phyloP scores from a whole-genome alignment of 2,888 invertebrate species.

The Pseudococcus viburni region DNA sequence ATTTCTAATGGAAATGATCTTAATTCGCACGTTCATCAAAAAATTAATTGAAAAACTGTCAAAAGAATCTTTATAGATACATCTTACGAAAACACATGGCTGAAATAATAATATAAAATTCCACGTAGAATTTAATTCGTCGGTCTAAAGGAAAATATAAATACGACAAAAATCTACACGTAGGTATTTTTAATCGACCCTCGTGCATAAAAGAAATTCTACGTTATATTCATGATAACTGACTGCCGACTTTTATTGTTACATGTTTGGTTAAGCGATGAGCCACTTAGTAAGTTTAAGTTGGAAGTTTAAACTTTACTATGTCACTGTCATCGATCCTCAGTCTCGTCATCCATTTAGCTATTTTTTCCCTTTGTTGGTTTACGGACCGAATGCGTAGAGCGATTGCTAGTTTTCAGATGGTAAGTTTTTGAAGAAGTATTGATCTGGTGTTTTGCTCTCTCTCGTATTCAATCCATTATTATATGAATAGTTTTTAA shows the following conservation, averaged over 20 bases:
- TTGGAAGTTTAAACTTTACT: conserved; percentile 55
- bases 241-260: conserved; percentile 12
- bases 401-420: conserved; percentile 16
- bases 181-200: conserved; percentile 29
- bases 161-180: background rate
- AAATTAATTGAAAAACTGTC: too few species aligned
- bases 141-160: background rate
- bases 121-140: too few species aligned
- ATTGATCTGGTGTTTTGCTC: conserved; percentile 35
- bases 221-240: conserved; percentile 46
- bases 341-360: conserved; percentile 46
- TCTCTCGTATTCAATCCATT: conserved; percentile 30
- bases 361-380: conserved; percentile 33
- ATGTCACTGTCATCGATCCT: conserved; percentile 58
- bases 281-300: conserved; percentile 49
- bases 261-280: conserved; percentile 49
- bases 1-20: too few species aligned
- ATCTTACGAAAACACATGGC: too few species aligned
- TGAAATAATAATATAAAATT: too few species aligned
- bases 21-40: too few species aligned
- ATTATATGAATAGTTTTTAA: conserved; percentile 18
- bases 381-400: conserved; percentile 38
- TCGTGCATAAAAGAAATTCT: background rate
- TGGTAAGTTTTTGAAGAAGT: conserved; percentile 35
- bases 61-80: too few species aligned